Base-by-base conservation (phyloP, 2,888 invertebrate species). In the Hirtodrosophila cameraria region DNA sequence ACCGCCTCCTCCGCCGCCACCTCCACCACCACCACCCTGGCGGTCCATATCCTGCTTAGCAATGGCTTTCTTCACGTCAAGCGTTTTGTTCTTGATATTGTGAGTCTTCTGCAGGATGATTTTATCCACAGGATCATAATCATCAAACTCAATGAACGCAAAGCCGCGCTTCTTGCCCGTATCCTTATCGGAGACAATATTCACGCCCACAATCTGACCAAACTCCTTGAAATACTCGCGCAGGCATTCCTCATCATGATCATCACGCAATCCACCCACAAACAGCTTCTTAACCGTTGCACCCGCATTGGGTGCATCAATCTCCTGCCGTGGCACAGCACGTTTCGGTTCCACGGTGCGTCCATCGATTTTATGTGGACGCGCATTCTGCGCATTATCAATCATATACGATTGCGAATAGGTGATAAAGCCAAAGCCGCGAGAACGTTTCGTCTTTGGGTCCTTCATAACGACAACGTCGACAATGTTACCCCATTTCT, bases 341-440 rank as follows among this genome's bases (percentile, higher is more conserved):
- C 99, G 92, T 90, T 99, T 99, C 0, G 99, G 97, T 91, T 99
- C 99, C 1, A 99, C 98, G 43, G 97, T 95, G 80, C 94, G 93
- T 43, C 97, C 97, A 92, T 98, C 98, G 61, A 99, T 97, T 88
- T 95, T 94, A 88, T 99, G 99, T 0, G 99, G 99, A 49, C 96
- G 93, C 12, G 95, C 94, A 85, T 92, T 93, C 89, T 99, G 99
- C 3, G 99, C 98, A 89, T 97, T 97, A 91, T 99, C 98, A n/a
- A 99, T 97, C 97, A 97, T 97, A 62, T 95, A 95, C 1, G 97
- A 96, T 64, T 95, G 93, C 2, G 97, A 96, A 90, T 98, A 99
- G 1, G 99, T 99, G 48, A 99, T 97, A 89, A 99, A 99, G 2
- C 99, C 99, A 91, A 99, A 99, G 0, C 99, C 99, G 70, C 99